Evolutionary conservation across 1,140 invertebrate species (phyloP).

Genomic region (Gryon sp.): DNA sequence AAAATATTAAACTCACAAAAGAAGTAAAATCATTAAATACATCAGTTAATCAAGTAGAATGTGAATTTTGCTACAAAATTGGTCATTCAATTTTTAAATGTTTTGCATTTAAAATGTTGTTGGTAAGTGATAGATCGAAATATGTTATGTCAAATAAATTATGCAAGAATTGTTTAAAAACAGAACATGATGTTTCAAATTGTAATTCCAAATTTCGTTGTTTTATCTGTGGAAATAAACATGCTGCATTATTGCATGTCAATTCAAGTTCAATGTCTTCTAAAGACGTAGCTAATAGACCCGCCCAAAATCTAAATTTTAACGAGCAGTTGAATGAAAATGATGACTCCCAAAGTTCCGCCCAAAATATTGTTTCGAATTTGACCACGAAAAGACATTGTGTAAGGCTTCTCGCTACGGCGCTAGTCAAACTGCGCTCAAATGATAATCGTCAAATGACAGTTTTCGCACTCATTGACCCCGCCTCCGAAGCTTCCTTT

Average conservation of each 20-base stretch:
- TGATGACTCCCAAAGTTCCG: too few relatives aligned
- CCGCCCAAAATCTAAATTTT: background rate
- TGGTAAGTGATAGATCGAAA: background rate
- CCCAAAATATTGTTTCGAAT: too few relatives aligned
- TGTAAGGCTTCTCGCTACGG: background rate
- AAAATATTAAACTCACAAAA: too few relatives aligned
- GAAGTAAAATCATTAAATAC: too few relatives aligned
- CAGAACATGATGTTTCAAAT: background rate
- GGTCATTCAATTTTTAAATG: background rate
- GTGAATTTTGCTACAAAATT: background rate
- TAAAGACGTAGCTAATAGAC: background rate
- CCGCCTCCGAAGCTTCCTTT: background rate
- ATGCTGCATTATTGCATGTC: constrained; percentile 1
- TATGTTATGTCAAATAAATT: background rate
- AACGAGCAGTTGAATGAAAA: background rate
- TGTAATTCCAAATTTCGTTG: background rate
- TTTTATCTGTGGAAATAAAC: background rate
- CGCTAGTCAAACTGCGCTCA: background rate
- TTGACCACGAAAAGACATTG: background rate
- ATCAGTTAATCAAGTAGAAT: too few relatives aligned
- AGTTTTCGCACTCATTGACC: background rate
- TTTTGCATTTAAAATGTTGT: background rate
- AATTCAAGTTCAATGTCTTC: background rate
- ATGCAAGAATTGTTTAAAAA: background rate
- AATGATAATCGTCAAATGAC: background rate